Evolutionary conservation across 2,113 vertebrate species (phyloP).

Genomic region (Antechinus flavipes): DNA sequence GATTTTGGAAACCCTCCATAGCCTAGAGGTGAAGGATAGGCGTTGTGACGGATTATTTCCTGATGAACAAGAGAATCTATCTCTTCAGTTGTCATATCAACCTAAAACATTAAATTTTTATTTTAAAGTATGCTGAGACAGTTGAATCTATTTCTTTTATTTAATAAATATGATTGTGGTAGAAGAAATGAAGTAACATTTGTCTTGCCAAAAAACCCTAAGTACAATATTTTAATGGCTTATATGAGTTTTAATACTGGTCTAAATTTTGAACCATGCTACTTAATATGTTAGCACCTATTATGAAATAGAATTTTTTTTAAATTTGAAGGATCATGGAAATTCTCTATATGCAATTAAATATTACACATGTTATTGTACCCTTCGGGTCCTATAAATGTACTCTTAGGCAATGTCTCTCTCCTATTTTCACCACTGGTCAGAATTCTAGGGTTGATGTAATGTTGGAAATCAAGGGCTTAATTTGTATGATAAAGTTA

Average conservation of each 20-base stretch:
- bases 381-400: conserved; percentile 39
- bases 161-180: conserved; percentile 64
- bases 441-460: conserved; percentile 3
- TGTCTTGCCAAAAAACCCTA: conserved; percentile 23
- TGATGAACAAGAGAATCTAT: conserved; percentile 97
- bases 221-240: conserved; percentile 63
- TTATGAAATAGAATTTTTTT: conserved; percentile 40
- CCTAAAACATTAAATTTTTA: conserved; percentile 87
- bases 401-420: conserved; percentile 17
- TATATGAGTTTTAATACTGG: conserved; percentile 12
- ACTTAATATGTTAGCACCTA: conserved; percentile 16
- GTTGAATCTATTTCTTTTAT: conserved; percentile 73
- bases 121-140: conserved; percentile 75
- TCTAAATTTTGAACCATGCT: conserved; percentile 32
- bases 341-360: conserved; percentile 57
- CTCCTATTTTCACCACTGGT: conserved; percentile 29
- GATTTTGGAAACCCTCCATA: conserved; percentile 96
- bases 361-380: conserved; percentile 22
- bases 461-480: conserved; percentile 23
- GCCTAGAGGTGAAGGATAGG: conserved; percentile 97
- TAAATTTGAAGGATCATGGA: conserved; percentile 33
- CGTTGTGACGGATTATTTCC: conserved; percentile 93
- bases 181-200: conserved; percentile 51
- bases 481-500: conserved; percentile 20
- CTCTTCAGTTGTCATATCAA: conserved; percentile 98